Conservation (phyloP, 2,797 vertebrate genomes). For the Denticeps clupeoides region DNA sequence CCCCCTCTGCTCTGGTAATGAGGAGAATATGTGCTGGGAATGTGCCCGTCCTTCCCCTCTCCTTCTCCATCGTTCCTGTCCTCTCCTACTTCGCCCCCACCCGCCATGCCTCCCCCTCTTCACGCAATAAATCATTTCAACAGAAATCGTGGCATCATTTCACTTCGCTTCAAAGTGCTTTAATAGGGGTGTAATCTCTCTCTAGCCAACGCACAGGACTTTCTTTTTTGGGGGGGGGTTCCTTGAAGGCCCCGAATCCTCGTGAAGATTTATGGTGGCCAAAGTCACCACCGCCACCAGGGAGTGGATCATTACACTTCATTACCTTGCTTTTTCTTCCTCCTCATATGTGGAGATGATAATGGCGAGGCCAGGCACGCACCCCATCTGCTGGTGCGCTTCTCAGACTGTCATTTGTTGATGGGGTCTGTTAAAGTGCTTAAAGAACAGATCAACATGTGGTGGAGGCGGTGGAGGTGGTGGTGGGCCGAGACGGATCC, state of each 20-base stretch:
- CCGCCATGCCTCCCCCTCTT: constrained; percentile 29
- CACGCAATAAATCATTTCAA: constrained; percentile 56
- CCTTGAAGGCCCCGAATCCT: constrained; percentile 11
- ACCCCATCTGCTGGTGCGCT: constrained; percentile 56
- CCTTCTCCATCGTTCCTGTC: constrained; percentile 39
- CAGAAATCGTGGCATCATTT: constrained; percentile 53
- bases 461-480: constrained; percentile 4
- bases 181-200: constrained; percentile 56
- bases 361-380: constrained; percentile 58
- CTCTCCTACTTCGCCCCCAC: constrained; percentile 17
- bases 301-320: constrained; percentile 60
- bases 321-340: constrained; percentile 59
- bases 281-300: constrained; percentile 50
- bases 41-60: constrained; percentile 61
- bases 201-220: constrained; percentile 50
- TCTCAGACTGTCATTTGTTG: constrained; percentile 50
- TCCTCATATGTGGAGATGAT: constrained; percentile 60
- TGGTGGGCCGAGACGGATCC: constrained; percentile 28
- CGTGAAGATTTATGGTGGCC: constrained; percentile 33
- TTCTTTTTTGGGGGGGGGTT: constrained; percentile 11
- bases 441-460: constrained; percentile 48
- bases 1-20: constrained; percentile 57
- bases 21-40: constrained; percentile 76
- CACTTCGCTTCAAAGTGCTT: constrained; percentile 59
- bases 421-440: constrained; percentile 54